Base-by-base conservation (phyloP, 2,797 vertebrate genomes). In the Epinephelus coioides region DNA sequence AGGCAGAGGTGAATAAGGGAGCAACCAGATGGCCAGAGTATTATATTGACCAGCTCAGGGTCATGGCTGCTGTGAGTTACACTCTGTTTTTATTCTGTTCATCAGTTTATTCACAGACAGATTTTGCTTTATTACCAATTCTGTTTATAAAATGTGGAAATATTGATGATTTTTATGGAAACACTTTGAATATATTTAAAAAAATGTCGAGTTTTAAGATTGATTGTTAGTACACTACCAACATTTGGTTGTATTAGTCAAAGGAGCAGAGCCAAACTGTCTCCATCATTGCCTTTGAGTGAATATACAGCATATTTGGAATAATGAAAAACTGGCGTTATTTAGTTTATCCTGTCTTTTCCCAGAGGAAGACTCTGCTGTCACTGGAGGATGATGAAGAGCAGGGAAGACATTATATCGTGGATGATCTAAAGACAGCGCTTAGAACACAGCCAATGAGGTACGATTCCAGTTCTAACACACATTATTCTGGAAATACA, bases 361-460 rank as follows among this genome's bases (percentile, higher is more conserved):
- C 56, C 10, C 90, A 99, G 98, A 98, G 97, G 88, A 98, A 96
- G 92, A 96, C 96, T 0, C 83, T 99, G 76, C 92, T 97, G 7
- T 93, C 95, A 12, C 84, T 97, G 91, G 97, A 97, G 73, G 97
- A 96, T 61, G 97, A 98, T 76, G 97, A 97, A 0, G 97, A 98
- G 50, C 96, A 97, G 49, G 96, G 96, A 81, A 94, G 97, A 70
- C 97, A 96, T 78, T 97, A 97, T 92, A 96, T 96, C 0, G 96
- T 97, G 0, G 97, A 99, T 79, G 97, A 95, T 82, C 90, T 99
- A 79, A 99, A 98, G 94, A 99, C 98, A 2, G 98, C 98, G 38
- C 94, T 99, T 78, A 92, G 98, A 90, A 99, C 98, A 0, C 98
- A 99, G 88, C 97, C 98, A 12, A 99, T 99, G 97, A 98, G 98